Conservation (phyloP, 2,113 vertebrate species). For the Cygnus buccinator region DNA sequence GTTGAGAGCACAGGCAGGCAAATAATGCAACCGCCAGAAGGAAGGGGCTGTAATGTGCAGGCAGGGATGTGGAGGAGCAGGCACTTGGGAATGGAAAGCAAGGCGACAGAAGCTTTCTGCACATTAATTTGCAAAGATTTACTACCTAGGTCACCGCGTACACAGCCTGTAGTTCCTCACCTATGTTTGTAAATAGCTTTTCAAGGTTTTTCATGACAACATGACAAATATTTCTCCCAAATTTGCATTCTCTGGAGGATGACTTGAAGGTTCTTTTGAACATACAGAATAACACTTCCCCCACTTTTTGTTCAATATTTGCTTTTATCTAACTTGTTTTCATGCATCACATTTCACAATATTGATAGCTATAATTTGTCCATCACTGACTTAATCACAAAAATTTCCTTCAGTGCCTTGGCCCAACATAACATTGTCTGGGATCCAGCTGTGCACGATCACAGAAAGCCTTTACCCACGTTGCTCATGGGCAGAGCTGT, state of each 20-base stretch:
- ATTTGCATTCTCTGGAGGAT: background rate
- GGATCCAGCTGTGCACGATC: background rate
- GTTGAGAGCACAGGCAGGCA: background rate
- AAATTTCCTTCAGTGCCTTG: background rate
- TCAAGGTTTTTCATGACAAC: background rate
- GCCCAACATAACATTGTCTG: background rate
- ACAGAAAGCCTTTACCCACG: background rate
- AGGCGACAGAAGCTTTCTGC: background rate
- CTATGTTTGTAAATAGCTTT: background rate
- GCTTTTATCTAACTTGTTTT: background rate
- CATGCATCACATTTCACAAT: background rate
- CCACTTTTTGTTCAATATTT: conserved; percentile 39
- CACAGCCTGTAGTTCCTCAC: background rate
- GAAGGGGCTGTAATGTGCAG: background rate
- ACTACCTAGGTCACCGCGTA: background rate
- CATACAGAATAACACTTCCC: background rate
- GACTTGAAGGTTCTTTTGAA: background rate
- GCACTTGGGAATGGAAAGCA: background rate
- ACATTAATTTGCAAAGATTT: background rate
- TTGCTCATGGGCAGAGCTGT: background rate
- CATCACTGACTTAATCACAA: background rate
- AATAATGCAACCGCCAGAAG: background rate
- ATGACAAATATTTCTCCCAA: background rate
- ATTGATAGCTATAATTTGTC: background rate
- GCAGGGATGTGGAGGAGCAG: fast-evolving